phyloP scores from a whole-genome alignment of 2,888 invertebrate genomes.

The Drosophila anomelani region DNA sequence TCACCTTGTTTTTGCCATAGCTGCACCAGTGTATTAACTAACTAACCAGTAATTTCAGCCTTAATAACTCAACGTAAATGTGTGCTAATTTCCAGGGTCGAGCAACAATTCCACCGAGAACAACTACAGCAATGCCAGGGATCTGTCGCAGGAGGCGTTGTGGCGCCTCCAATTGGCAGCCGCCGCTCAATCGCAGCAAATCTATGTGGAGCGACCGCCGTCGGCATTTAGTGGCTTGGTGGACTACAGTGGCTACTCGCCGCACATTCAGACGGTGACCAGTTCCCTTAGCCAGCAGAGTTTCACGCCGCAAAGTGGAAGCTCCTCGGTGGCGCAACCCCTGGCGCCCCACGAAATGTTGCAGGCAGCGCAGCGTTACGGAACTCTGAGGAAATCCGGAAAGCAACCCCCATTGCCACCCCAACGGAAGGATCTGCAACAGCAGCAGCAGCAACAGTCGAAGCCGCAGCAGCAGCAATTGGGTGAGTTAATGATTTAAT shows the following conservation, averaged over 20 bases:
- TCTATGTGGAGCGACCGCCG: conserved; percentile 80
- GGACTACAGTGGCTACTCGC: conserved; percentile 78
- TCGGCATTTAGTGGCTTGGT: conserved; percentile 79
- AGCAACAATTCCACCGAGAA: conserved; percentile 72
- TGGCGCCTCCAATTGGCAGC: conserved; percentile 80
- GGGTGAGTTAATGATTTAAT: conserved; percentile 63
- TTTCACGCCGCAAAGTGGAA: conserved; percentile 58
- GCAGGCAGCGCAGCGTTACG: conserved; percentile 80
- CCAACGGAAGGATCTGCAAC: conserved; percentile 73
- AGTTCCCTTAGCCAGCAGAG: conserved; percentile 78
- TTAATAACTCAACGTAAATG: conserved; percentile 3
- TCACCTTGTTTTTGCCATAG: conserved; percentile 12
- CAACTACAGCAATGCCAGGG: conserved; percentile 80
- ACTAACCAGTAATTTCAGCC: background rate
- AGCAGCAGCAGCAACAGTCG: conserved; percentile 49
- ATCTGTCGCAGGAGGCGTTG: conserved; percentile 79
- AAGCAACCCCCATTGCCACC: conserved; percentile 77
- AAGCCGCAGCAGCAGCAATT: conserved; percentile 69
- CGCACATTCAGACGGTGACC: conserved; percentile 77
- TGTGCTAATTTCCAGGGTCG: conserved; percentile 43
- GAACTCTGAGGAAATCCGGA: conserved; percentile 74
- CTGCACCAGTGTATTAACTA: conserved; percentile 11
- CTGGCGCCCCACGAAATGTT: conserved; percentile 67
- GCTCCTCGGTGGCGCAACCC: conserved; percentile 37
- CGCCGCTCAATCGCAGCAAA: conserved; percentile 71